Evolutionary conservation across 2,113 vertebrate species (phyloP), one percentile per base, ranked within the genome.

Genomic region (Aphyosemion australe): DNA sequence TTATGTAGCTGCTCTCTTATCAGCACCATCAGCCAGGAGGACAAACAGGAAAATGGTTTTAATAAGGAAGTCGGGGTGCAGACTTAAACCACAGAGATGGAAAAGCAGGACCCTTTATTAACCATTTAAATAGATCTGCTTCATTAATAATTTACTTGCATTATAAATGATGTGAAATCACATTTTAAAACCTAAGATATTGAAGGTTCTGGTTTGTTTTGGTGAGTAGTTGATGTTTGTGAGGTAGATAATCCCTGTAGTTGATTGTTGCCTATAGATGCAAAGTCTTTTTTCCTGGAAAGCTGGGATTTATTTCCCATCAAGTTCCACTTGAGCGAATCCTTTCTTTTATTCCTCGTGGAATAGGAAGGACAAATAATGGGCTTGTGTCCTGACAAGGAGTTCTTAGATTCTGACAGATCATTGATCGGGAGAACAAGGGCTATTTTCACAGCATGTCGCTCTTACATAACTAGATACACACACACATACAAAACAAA

Each of bases 341-440:
- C 65, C 66, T 10, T 37, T 37, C 72, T 77, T 74, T 76, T 65
- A 47, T 67, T 71, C 60, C 65, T 69, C 11, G 50, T 65, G 64
- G 43, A 87, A 55, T 52, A 57, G 71, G 84, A 74, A 65, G 76
- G 74, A 61, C 71, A 84, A 84, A 90, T 82, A 76, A 86, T 72
- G 67, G 82, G 60, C 65, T 80, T 74, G 70, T 64, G 72, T 65
- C 72, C 64, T 76, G 77, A 66, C 73, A 75, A 74, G 79, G 78
- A 85, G 73, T 74, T 60, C 78, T 80, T 84, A 78, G 74, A 49
- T 76, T 45, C 79, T 84, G 82, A 78, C 79, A 78, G 76, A 57
- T 55, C 73, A 76, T 72, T 80, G 84, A 88, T 84, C 31, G 20
- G 34, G 51, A 71, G 58, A 77, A 77, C 70, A 64, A 50, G 47